Evolutionary conservation across 2,888 invertebrate species (phyloP).

Genomic region (Calameuta filiformis): DNA sequence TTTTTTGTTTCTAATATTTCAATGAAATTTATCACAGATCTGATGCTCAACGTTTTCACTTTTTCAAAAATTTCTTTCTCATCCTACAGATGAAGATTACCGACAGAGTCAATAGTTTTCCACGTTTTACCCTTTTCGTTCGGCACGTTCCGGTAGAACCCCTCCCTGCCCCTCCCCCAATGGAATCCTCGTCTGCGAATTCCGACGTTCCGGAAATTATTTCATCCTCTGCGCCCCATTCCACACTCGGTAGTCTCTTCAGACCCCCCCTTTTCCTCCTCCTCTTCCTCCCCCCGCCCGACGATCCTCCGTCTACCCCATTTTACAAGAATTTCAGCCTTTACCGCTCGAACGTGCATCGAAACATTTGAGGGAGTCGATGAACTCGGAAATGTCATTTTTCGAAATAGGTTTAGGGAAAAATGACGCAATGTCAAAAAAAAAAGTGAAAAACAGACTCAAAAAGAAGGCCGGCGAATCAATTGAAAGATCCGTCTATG

Average conservation of each 20-base stretch:
- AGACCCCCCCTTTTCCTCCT: too few relatives aligned
- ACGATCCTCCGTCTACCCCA: neutral
- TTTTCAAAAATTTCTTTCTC: neutral
- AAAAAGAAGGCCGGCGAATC: neutral
- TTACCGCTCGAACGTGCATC: neutral
- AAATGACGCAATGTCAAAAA: neutral
- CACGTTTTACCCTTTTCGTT: neutral
- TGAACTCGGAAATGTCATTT: neutral
- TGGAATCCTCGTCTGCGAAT: conserved; percentile 17
- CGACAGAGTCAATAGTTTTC: neutral
- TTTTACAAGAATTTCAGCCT: neutral
- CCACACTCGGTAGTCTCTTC: conserved; percentile 13
- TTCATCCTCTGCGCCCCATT: conserved; percentile 30
- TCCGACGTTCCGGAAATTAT: conserved; percentile 42
- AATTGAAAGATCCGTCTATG: neutral
- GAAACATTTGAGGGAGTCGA: neutral
- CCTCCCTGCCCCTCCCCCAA: conserved; percentile 16
- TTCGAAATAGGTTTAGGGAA: neutral
- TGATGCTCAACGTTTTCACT: neutral
- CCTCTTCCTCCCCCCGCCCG: neutral
- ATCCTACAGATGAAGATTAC: neutral
- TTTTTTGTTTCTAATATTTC: too few relatives aligned
- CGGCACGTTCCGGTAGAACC: neutral
- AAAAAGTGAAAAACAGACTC: too few relatives aligned
- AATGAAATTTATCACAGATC: neutral